These are phyloP conservation scores for Dicentrarchus labrax DNA, from an alignment of 2,113 vertebrate species.

Conservation along the genomic window DNA sequence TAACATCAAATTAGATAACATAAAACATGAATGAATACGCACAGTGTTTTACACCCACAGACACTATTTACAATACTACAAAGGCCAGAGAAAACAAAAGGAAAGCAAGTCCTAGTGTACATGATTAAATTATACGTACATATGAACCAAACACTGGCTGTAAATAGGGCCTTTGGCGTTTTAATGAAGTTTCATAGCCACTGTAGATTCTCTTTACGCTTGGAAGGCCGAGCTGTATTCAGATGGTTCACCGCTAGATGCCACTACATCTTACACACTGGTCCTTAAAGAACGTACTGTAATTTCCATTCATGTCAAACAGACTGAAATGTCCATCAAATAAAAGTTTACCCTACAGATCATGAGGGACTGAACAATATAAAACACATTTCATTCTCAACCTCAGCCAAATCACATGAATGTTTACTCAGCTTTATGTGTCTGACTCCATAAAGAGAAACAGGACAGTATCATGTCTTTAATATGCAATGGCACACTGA, in stretches of 20 bases:
- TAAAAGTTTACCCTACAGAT: background rate
- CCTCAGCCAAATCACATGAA: background rate
- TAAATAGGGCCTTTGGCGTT: no score
- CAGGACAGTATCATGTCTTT: background rate
- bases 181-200: no score
- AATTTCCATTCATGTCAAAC: background rate
- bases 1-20: background rate
- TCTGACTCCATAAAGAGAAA: background rate
- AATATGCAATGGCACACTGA: background rate
- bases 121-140: background rate
- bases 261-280: no score
- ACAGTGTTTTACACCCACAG: background rate
- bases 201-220: no score
- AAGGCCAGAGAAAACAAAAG: background rate
- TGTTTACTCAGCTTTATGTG: background rate
- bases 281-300: no score
- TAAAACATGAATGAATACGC: background rate
- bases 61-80: background rate
- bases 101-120: background rate
- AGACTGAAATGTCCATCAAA: background rate
- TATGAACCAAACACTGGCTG: no score
- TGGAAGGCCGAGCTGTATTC: no score
- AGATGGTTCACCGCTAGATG: no score
- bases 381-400: slow-evolving; percentile 3
- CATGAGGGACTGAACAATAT: background rate